Conservation (phyloP, 2,113 vertebrate genomes). For the Urocynchramus pylzowi region DNA sequence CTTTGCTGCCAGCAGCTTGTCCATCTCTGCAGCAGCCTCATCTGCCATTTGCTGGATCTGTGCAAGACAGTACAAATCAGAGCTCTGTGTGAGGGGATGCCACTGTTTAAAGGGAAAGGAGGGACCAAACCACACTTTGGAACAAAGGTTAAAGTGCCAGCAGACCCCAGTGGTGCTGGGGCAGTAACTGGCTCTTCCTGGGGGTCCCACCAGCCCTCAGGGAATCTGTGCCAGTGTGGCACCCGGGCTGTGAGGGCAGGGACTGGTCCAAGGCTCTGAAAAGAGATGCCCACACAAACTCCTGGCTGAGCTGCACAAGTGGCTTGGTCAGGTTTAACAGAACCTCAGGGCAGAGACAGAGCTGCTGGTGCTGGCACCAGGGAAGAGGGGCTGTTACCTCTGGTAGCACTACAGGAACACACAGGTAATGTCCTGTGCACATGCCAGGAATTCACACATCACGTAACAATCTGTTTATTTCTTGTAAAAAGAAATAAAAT, state of each 20-base stretch:
- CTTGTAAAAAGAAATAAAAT: neutral
- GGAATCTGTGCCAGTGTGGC: neutral
- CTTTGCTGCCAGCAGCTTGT: constrained; percentile 87
- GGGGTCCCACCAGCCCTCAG: neutral
- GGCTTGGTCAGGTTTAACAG: constrained; percentile 12
- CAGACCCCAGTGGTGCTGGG: neutral
- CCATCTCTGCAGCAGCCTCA: constrained; percentile 74
- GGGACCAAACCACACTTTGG: neutral
- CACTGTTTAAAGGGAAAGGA: neutral
- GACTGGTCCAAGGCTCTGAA: neutral
- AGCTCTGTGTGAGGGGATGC: neutral
- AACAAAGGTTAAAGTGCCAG: neutral
- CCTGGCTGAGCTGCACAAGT: neutral
- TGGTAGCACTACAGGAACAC: neutral
- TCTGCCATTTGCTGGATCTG: constrained; percentile 96
- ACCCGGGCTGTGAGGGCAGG: neutral
- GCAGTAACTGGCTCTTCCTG: neutral
- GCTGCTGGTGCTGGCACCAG: constrained; percentile 17
- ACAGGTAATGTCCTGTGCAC: neutral
- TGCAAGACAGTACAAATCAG: neutral
- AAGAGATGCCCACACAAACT: neutral
- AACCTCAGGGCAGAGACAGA: neutral
- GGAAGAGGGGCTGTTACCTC: neutral
- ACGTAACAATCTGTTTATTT: neutral
- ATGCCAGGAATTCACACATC: neutral